A percentile compares a stretch with the other conserved stretches of the same genome.
Conservation (phyloP, 2,888 invertebrate species). For the Listrodromus nycthemerus region DNA sequence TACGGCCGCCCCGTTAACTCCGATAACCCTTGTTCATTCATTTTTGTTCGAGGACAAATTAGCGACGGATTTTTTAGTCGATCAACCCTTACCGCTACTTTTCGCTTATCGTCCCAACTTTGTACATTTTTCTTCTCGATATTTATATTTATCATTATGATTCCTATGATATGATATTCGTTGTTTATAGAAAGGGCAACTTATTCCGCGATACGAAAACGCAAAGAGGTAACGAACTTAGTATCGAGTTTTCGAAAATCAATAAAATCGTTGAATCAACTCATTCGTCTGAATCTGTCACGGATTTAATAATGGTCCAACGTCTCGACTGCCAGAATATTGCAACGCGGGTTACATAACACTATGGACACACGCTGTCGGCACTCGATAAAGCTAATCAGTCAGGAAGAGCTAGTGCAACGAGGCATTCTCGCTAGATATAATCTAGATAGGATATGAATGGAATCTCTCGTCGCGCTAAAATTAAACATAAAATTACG, state of each 20-base stretch:
- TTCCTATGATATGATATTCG: no score
- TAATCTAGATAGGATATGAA: constrained; percentile 4
- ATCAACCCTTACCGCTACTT: neutral
- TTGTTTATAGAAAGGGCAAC: no score
- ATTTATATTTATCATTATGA: no score
- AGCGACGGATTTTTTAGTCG: neutral
- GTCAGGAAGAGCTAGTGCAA: no score
- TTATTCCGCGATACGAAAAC: no score
- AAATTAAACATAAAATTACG: constrained; percentile 15
- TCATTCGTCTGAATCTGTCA: neutral
- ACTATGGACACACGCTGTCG: neutral
- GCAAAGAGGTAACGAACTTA: no score
- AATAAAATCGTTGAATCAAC: neutral
- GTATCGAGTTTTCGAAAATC: neutral
- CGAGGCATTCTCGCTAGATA: neutral
- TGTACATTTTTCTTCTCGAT: no score
- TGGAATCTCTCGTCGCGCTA: constrained; percentile 24
- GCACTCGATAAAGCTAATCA: constrained; percentile 22
- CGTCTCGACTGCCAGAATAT: neutral
- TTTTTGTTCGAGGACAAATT: constrained; percentile 22
- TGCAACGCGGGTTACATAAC: constrained; percentile 22
- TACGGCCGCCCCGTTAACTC: neutral
- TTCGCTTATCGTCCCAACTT: no score
- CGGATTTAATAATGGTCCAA: constrained; percentile 8
- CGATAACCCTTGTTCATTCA: constrained; percentile 1